Evolutionary conservation across 2,113 vertebrate genomes (phyloP), one percentile per base, ranked within the genome.

Genomic region (Herpetotheres cachinnans): DNA sequence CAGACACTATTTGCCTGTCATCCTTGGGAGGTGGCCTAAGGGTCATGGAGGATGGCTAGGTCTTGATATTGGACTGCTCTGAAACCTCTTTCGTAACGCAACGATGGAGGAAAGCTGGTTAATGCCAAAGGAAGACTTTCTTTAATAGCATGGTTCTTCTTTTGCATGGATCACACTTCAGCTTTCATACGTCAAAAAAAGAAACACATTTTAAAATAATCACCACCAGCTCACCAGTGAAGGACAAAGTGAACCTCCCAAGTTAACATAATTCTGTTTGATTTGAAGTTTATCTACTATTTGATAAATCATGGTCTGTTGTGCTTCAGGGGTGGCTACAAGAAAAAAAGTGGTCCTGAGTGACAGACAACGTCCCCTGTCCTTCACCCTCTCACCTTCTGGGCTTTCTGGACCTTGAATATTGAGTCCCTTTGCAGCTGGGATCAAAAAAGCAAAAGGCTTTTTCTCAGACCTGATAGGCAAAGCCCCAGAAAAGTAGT

Each of bases 401-500:
- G 1, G 63, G 32, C 7, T 89, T 44, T 50, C 62, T 47, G 16
- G 54, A 93, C 42, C 21, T 73, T 32, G 40, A 82, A 95, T 96
- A 96, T 77, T 90, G 24, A 91, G 18, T 66, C 10, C n/a, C 46
- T 91, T 89, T 24, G 38, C 29, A 82, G 22, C 46, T 47, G 2
- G 11, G 42, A 93, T 80, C 30, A 87, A 82, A 86, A 61, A 65
- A 11, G 13, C 44, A 95, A 86, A 93, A 79, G 27, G 7, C 9
- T 95, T 95, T 82, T 86, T 88, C n/a, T 86, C 50, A 52, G 82
- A 81, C 58, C n/a, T 42, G 70, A 90, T 67, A 93, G 90, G 82
- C 47, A 61, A 91, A 71, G 85, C 67, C 93, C 73, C 90, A 97
- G 91, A 63, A 94, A 97, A 93, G 89, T 42, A 80, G 87, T 90